phyloP scores from a whole-genome alignment of 2,888 invertebrate genomes.

The Lymantria dispar region DNA sequence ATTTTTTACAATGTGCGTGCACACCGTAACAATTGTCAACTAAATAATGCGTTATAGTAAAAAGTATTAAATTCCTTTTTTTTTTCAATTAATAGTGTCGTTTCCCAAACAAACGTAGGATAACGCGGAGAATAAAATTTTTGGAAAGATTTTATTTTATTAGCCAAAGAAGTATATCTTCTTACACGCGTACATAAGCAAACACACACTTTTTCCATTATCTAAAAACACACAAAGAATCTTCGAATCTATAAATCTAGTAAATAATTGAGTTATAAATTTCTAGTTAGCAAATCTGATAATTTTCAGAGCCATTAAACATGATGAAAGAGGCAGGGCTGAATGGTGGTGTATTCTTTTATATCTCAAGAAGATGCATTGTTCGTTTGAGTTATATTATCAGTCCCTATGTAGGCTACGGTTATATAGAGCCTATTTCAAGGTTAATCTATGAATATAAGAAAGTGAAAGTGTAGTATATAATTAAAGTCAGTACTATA shows the following conservation, averaged over 20 bases:
- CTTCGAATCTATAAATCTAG: constrained; percentile 24
- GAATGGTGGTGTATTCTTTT: constrained; percentile 27
- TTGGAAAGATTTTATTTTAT: no score
- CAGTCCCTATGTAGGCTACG: constrained; percentile 4
- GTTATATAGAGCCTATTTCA: constrained; percentile 8
- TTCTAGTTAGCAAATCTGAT: constrained; percentile 27
- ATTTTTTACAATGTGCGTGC: no score
- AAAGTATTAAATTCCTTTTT: no score
- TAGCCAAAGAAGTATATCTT: no score
- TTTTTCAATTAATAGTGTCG: no score
- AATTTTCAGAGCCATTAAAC: constrained; percentile 40
- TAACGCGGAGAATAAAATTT: no score
- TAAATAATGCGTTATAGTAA: no score
- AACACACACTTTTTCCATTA: no score
- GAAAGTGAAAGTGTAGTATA: constrained; percentile 27
- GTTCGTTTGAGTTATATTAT: constrained; percentile 18
- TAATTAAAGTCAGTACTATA: constrained; percentile 5
- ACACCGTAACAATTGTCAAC: no score
- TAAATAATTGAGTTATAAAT: constrained; percentile 38
- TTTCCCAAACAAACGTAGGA: no score
- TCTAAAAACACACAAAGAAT: not conserved
- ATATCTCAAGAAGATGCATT: constrained; percentile 33
- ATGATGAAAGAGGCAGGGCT: constrained; percentile 30
- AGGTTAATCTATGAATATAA: constrained; percentile 11
- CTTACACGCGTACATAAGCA: no score